These are phyloP conservation scores for Rhodeus uyekii DNA, from an alignment of 2,797 vertebrate species.

Conservation along the genomic window DNA sequence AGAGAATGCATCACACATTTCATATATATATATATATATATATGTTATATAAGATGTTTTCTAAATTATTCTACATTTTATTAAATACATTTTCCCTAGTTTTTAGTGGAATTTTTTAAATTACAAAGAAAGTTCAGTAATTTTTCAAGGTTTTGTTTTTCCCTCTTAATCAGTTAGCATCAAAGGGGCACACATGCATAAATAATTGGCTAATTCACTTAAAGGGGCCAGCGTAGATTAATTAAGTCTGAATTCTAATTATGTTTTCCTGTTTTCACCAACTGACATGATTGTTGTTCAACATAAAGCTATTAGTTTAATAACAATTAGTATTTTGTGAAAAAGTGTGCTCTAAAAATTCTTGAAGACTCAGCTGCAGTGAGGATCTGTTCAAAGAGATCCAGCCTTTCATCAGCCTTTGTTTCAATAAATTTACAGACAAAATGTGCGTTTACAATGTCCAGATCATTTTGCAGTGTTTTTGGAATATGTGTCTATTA, in stretches of 20 bases:
- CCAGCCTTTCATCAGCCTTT: constrained; percentile 31
- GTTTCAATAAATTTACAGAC: constrained; percentile 3
- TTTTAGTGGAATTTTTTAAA: constrained; percentile 80
- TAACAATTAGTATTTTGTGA: constrained; percentile 69
- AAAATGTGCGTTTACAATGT: constrained; percentile 22
- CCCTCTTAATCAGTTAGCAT: constrained; percentile 83
- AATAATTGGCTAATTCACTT: constrained; percentile 85
- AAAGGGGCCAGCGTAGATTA: constrained; percentile 83
- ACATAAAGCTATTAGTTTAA: constrained; percentile 77
- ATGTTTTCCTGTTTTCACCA: constrained; percentile 81
- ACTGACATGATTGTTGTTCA: constrained; percentile 78
- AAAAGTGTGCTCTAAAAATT: constrained; percentile 49
- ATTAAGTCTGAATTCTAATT: constrained; percentile 86
- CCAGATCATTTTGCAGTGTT: background rate
- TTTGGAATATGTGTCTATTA: background rate
- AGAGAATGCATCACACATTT: too few species aligned
- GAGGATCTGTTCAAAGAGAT: constrained; percentile 24
- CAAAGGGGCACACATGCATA: constrained; percentile 85
- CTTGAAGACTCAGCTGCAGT: constrained; percentile 13
- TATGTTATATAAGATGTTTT: background rate
- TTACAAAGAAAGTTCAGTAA: constrained; percentile 63
- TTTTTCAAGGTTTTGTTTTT: constrained; percentile 66
- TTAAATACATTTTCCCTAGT: too few species aligned
- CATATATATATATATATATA: too few species aligned
- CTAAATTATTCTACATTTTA: too few species aligned